Evolutionary conservation across 2,113 vertebrate species (phyloP), one percentile per base, ranked within the genome.

Genomic region (Chaetodon auriga): DNA sequence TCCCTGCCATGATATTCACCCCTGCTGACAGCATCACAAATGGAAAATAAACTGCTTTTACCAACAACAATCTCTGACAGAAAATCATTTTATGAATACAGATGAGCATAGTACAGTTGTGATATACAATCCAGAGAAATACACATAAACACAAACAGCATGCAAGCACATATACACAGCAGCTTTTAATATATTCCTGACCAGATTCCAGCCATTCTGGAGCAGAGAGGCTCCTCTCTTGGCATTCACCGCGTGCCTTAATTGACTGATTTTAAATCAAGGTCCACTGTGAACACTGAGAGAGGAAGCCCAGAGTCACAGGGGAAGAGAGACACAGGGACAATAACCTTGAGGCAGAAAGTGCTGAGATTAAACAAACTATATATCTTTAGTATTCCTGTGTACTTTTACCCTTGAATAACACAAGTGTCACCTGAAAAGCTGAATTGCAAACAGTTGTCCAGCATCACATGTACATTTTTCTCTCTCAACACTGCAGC

Each of bases 231-330:
- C 87, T 94, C 95, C 96, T 95, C 97, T 97, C 97, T 98, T 98
- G 97, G 97, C 97, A 98, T 98, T 98, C 97, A 98, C 97, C 97
- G 97, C 97, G 97, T 98, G 97, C 97, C 97, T 98, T 98, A 98
- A 98, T 98, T 98, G 97, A 91, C 89, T 76, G 88, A 90, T 92
- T 91, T 93, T 74, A 93, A 93, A 93, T 93, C 92, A 93, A 93
- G 92, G 90, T 92, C 92, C 91, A 92, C 92, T 91, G 92, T 93
- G 90, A 93, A 93, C 92, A 93, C 92, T 89, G 80, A 88, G 89
- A 90, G 91, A 88, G 73, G 48, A 68, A 73, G 79, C 69, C 86
- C 25, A 79, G 53, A 58, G 25, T 81, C 71, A 46, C 38, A 69
- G 10, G 51, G 21, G n/a, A 43, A 65, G 46, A 48, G 36, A 65